These are phyloP conservation scores for Bacillus rossius DNA, from an alignment of 1,140 invertebrate genomes.

Conservation along the genomic window DNA sequence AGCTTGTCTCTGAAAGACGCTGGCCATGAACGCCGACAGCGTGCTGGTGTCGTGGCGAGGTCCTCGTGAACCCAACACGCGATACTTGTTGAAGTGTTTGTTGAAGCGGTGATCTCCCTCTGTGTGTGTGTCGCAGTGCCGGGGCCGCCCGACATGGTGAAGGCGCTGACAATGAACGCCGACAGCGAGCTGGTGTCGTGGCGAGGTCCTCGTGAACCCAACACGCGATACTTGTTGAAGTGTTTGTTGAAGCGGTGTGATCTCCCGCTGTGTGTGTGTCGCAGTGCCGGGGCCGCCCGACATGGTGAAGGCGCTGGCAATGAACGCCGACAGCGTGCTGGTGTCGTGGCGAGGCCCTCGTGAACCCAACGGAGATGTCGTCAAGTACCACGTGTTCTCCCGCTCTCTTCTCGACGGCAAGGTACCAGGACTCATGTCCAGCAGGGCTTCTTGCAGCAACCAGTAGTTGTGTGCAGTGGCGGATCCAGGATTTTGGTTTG, in stretches of 20 bases:
- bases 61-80: conserved; percentile 69
- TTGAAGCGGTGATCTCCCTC: too few species aligned
- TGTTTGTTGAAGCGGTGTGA: too few species aligned
- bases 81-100: too few species aligned
- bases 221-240: too few species aligned
- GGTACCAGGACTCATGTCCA: too few species aligned
- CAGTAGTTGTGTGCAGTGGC: too few species aligned
- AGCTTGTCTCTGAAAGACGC: conserved; percentile 63
- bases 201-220: conserved; percentile 69
- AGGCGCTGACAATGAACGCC: conserved; percentile 68
- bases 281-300: conserved; percentile 77
- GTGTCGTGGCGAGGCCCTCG: conserved; percentile 77
- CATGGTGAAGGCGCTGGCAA: conserved; percentile 69
- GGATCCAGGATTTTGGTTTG: too few species aligned
- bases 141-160: conserved; percentile 71
- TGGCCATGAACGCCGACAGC: conserved; percentile 67
- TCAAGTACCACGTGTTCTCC: conserved; percentile 50
- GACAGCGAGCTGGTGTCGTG: conserved; percentile 78
- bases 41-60: conserved; percentile 80
- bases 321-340: conserved; percentile 70
- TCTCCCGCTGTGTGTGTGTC: too few species aligned
- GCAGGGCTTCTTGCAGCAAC: too few species aligned
- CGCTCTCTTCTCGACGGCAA: too few species aligned
- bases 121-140: conserved; percentile 66
- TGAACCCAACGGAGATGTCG: conserved; percentile 73